Percentiles rank a stretch among this genome's conserved stretches.
Evolutionary conservation across 2,888 invertebrate species (phyloP).

Genomic region (Alviniconcha strummeri): DNA sequence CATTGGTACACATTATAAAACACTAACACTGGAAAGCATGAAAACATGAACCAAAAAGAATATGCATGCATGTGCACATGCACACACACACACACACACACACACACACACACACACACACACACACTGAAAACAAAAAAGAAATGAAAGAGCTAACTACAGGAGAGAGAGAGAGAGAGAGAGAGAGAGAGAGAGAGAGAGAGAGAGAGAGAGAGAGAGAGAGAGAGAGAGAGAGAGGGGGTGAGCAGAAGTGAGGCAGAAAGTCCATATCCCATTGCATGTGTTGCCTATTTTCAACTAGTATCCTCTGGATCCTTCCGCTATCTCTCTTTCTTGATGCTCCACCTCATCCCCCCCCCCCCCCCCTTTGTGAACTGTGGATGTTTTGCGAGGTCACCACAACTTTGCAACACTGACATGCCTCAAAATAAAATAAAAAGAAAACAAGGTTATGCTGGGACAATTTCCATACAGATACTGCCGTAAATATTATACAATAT

Average conservation of each 20-base stretch:
- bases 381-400: too few species aligned
- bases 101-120: background rate
- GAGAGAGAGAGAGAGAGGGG: background rate
- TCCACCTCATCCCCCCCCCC: background rate
- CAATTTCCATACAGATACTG: too few species aligned
- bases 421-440: too few species aligned
- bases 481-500: too few species aligned
- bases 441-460: too few species aligned
- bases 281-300: background rate
- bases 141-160: background rate
- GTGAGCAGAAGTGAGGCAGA: background rate
- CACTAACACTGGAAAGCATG: too few species aligned
- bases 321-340: background rate
- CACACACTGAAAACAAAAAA: background rate
- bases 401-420: too few species aligned
- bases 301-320: background rate
- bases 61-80: background rate
- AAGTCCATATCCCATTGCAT: background rate
- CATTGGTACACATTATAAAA: too few species aligned
- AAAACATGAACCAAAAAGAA: too few species aligned
- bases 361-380: too few species aligned
- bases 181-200: background rate
- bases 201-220: background rate
- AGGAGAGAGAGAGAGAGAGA: background rate
- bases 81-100: background rate